Conservation (phyloP, 2,888 invertebrate genomes). For the Pardosa pseudoannulata region DNA sequence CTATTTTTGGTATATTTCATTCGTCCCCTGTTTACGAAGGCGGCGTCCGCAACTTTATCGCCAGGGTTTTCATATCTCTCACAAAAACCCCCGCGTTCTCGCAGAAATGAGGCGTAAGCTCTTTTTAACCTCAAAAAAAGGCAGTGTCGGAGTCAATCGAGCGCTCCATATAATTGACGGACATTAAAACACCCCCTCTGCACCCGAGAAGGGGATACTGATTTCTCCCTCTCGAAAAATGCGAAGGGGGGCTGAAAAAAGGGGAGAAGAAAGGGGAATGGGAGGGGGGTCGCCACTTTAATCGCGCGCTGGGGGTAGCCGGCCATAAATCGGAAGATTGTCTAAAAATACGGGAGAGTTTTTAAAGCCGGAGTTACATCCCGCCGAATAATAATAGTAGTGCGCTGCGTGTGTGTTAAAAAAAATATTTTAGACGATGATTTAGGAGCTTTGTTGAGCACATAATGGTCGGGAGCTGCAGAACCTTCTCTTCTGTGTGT, state of each 20-base stretch:
- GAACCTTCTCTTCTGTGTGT: constrained; percentile 36
- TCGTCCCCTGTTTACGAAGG: background rate
- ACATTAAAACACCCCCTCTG: constrained; percentile 49
- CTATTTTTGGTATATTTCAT: too few relatives aligned
- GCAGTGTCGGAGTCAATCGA: constrained; percentile 58
- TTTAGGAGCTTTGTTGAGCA: constrained; percentile 73
- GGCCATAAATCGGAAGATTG: constrained; percentile 70
- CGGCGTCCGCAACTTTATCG: background rate
- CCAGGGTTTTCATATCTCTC: constrained; percentile 6
- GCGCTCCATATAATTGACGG: constrained; percentile 56
- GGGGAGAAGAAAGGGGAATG: constrained; percentile 13
- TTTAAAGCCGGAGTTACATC: constrained; percentile 57
- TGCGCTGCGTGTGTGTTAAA: constrained; percentile 39
- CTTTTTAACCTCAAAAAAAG: constrained; percentile 30
- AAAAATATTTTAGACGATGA: constrained; percentile 69
- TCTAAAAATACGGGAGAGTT: constrained; percentile 66
- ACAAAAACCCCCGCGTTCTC: background rate
- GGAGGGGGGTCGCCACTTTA: too few relatives aligned
- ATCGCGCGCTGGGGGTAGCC: constrained; percentile 31
- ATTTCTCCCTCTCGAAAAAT: constrained; percentile 3
- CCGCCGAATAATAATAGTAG: constrained; percentile 69
- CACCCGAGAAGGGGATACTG: background rate
- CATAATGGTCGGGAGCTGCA: constrained; percentile 69
- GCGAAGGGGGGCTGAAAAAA: constrained; percentile 22
- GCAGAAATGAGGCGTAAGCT: constrained; percentile 32